A percentile compares a stretch with the other conserved stretches of the same genome.
Conservation (phyloP, 1,140 invertebrate genomes). For the Drosophila triauraria region DNA sequence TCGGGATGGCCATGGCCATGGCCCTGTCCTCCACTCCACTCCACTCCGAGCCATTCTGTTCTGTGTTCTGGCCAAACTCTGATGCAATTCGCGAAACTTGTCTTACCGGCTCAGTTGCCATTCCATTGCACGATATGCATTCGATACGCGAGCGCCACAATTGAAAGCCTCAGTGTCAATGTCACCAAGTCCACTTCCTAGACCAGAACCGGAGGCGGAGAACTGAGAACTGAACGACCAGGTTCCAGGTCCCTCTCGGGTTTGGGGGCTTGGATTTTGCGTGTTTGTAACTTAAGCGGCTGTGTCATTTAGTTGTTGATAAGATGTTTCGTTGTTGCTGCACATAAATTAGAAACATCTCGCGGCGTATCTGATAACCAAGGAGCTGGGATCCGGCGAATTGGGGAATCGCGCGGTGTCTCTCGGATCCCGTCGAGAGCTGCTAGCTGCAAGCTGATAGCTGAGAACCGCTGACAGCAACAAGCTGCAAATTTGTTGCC, state of each 20-base stretch:
- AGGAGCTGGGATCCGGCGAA: slow-evolving; percentile 33
- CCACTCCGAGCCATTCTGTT: background rate
- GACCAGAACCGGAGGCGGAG: slow-evolving; percentile 19
- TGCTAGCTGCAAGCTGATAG: slow-evolving; percentile 59
- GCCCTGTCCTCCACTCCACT: slow-evolving; percentile 9
- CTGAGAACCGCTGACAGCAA: slow-evolving; percentile 40
- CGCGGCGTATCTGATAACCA: slow-evolving; percentile 76
- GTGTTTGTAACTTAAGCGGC: slow-evolving; percentile 78
- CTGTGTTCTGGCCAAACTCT: slow-evolving; percentile 49
- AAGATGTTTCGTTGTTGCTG: slow-evolving; percentile 63
- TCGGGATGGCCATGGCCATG: slow-evolving; percentile 23
- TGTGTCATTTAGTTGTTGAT: slow-evolving; percentile 80
- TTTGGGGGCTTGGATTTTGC: slow-evolving; percentile 40
- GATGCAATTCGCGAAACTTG: slow-evolving; percentile 80
- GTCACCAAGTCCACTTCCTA: slow-evolving; percentile 61
- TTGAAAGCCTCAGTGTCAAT: slow-evolving; percentile 82
- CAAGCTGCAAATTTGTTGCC: slow-evolving; percentile 71
- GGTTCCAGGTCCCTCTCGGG: slow-evolving; percentile 22
- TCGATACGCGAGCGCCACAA: slow-evolving; percentile 80
- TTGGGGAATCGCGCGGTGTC: slow-evolving; percentile 13
- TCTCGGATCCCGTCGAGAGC: slow-evolving; percentile 7
- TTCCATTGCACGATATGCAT: slow-evolving; percentile 51
- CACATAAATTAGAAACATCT: slow-evolving; percentile 77
- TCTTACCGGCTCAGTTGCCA: slow-evolving; percentile 76
- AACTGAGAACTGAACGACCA: too few relatives aligned